Percentiles rank a stretch among this genome's conserved stretches.
These are phyloP conservation scores for Schizopygopsis pylzovi DNA, from an alignment of 2,797 vertebrate species.

Conservation along the genomic window DNA sequence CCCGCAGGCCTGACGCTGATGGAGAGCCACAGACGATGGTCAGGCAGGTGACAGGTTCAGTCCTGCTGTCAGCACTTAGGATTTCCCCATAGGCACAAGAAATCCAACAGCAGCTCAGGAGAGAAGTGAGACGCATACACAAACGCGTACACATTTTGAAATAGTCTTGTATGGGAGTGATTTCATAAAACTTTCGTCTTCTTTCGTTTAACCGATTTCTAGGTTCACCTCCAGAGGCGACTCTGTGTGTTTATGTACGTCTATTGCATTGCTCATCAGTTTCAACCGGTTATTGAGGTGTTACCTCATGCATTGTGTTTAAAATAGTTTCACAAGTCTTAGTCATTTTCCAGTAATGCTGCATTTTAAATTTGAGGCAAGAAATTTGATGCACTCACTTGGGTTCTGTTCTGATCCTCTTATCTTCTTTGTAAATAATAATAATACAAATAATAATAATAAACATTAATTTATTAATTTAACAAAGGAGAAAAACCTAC, in stretches of 20 bases:
- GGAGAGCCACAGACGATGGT: conserved; percentile 51
- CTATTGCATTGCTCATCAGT: neutral
- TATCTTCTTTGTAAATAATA: neutral
- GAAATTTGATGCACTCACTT: neutral
- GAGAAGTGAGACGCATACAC: conserved; percentile 40
- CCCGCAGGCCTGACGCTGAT: conserved; percentile 53
- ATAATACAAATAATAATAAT: neutral
- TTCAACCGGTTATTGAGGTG: neutral
- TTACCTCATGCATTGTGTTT: conserved; percentile 26
- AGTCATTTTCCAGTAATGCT: conserved; percentile 11
- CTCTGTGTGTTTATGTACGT: neutral
- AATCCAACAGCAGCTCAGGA: conserved; percentile 72
- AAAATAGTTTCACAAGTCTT: neutral
- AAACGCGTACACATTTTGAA: conserved; percentile 41
- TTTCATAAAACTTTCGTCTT: neutral
- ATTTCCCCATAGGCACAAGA: conserved; percentile 68
- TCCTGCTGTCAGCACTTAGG: conserved; percentile 70
- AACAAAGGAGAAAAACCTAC: neutral
- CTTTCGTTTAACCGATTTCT: neutral
- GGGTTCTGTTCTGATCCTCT: neutral
- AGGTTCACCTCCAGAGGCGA: neutral
- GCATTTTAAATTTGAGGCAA: conserved; percentile 14
- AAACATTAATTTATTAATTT: no score
- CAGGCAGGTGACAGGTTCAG: conserved; percentile 74
- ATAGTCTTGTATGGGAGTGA: conserved; percentile 20